Evolutionary conservation across 2,888 invertebrate genomes (phyloP), one percentile per base, ranked within the genome.

Genomic region (Drosophila picticornis): DNA sequence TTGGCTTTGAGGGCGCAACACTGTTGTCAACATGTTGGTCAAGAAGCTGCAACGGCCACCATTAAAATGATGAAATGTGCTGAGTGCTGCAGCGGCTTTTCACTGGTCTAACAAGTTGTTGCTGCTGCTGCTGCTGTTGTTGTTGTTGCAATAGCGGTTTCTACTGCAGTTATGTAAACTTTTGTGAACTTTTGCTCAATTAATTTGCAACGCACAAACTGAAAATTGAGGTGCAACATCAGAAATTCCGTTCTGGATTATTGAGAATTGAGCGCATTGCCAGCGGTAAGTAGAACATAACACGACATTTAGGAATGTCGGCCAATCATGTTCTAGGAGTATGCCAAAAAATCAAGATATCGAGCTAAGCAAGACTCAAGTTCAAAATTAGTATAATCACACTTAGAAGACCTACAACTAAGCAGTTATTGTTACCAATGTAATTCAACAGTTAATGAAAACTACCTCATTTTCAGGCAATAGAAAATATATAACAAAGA

Each of bases 101-200:
- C 74, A 79, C 77, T 81, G 77, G 88, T 78, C 72, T 68, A 82
- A 83, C 84, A 81, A 86, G 82, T 86, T 83, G 75, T 77, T 75
- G 79, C 68, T 46, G 66, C 22, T 63, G 55, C n/a, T 29, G 82
- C 72, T n/a, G n/a, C 43, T 43, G 22, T 1, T 43, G 22, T 4
- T 46, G 46, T 53, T 80, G 78, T 84, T 75, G 80, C 50, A 61
- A 70, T 86, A 86, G 72, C 89, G 85, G 89, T 86, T 81, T 72
- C 69, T 57, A 69, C 62, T 82, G 75, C 87, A 69, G 82, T 89
- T 87, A 87, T 77, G 84, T 80, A 84, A 86, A 87, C 88, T 84
- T 81, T 78, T 55, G 63, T 73, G 74, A 82, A 78, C 80, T 80
- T 85, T 80, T 75, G 81, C 73, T 79, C 81, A 89, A 86, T 87